Base-by-base conservation (phyloP, 2,888 invertebrate genomes). In the Dasysyrphus albostriatus region DNA sequence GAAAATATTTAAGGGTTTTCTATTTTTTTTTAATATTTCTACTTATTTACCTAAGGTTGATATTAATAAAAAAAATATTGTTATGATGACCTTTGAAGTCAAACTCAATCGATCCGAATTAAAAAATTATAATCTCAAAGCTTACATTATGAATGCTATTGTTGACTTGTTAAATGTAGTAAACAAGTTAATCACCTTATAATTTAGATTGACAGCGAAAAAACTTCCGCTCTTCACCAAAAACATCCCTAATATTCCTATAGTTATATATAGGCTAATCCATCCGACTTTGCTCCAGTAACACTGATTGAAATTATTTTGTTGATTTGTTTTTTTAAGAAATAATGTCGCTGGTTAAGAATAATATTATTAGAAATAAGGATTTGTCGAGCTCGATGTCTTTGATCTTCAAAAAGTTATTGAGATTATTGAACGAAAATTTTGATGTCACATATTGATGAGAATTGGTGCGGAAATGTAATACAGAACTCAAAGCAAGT, bases 171-270 rank as follows among this genome's bases (percentile, higher is more conserved):
- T 42, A 7, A 44, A 67, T 75, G 65, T 56, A 77, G 73, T 85
- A 85, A 85, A 85, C 84, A 85, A 85, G 67, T 81, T 85, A 81
- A 85, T 85, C 84, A 81, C 84, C 84, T 77, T 69, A 16, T 29
- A 49, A 61, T 81, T n/a, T 54, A 80, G 80, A 80, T 80, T 85
- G 84, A 81, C 76, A 76, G 80, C 65, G 12, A 61, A 61, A 76
- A 73, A 67, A 47, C 76, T 84, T 84, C 81, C 84, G 84, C 54
- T 32, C 32, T 54, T 69, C 2, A 14, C 51, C 24, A 54, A 47
- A 47, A 16, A 47, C 8, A 47, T 16, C 47, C 16, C 47, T 8
- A 16, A 42, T 14, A 14, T 14, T 1, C 37, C 9, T 32, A 7
- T 32, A 32, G 1, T 6, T 6, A 5, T 5, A 32, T 32, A 5